Evolutionary conservation across 2,113 vertebrate genomes (phyloP).

Genomic region (Irena cyanogastra): DNA sequence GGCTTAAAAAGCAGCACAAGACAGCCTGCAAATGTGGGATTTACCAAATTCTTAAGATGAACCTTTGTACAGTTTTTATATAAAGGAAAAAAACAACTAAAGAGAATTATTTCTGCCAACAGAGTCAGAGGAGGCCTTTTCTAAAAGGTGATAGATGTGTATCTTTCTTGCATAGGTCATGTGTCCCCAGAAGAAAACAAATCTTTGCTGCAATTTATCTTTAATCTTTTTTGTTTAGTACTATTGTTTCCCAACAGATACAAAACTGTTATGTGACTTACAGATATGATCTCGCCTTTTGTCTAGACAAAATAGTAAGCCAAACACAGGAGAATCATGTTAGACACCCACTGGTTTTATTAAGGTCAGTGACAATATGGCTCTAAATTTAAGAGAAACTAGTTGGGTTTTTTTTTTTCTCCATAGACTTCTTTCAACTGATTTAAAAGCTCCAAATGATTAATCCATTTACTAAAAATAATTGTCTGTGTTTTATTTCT

Average conservation of each 20-base stretch:
- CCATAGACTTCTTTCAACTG: neutral
- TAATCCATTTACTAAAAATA: conserved; percentile 1
- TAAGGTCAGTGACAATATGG: conserved; percentile 20
- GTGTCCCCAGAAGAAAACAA: neutral
- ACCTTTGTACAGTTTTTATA: neutral
- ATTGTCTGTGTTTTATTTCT: neutral
- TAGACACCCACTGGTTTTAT: conserved; percentile 23
- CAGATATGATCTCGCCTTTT: conserved; percentile 27
- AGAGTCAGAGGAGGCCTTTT: neutral
- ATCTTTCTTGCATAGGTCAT: neutral
- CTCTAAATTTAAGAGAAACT: conserved; percentile 3
- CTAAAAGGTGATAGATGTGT: neutral
- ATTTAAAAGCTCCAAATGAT: neutral
- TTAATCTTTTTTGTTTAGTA: neutral
- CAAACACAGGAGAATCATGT: conserved; percentile 2
- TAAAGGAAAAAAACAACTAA: neutral
- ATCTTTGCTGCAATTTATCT: neutral
- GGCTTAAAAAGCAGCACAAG: neutral
- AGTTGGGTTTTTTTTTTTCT: neutral
- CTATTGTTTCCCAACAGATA: neutral
- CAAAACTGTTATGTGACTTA: conserved; percentile 2
- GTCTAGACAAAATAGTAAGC: conserved; percentile 56
- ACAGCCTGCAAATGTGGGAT: neutral
- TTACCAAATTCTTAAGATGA: neutral
- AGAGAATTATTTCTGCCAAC: neutral